phyloP scores from a whole-genome alignment of 2,888 invertebrate genomes.

The Chrysodeixis includens region DNA sequence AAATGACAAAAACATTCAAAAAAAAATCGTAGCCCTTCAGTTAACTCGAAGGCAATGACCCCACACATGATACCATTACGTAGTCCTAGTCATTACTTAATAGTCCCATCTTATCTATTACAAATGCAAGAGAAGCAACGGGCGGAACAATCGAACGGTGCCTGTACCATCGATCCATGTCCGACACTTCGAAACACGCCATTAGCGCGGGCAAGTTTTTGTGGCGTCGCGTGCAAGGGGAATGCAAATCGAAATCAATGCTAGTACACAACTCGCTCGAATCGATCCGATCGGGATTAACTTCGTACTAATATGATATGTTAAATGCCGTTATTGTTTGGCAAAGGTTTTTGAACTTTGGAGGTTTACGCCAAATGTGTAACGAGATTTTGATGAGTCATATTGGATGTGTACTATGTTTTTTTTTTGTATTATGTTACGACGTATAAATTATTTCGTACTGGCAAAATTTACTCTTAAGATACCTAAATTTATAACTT shows the following conservation, averaged over 20 bases:
- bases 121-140: slow-evolving; percentile 57
- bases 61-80: not conserved
- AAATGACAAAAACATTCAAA: too few relatives aligned
- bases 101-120: slow-evolving; percentile 44
- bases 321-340: slow-evolving; percentile 2
- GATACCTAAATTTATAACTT: too few relatives aligned
- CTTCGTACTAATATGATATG: slow-evolving; percentile 22
- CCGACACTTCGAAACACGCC: slow-evolving; percentile 60
- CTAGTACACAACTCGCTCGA: slow-evolving; percentile 14
- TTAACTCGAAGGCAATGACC: not conserved
- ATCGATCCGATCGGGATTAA: slow-evolving; percentile 33
- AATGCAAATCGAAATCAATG: slow-evolving; percentile 35
- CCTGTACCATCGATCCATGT: slow-evolving; percentile 67
- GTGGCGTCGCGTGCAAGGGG: slow-evolving; percentile 49
- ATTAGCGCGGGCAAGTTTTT: slow-evolving; percentile 53
- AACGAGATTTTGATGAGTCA: not conserved
- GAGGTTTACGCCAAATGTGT: not conserved
- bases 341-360: slow-evolving; percentile 1
- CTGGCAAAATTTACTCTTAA: too few relatives aligned
- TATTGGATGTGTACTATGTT: not conserved
- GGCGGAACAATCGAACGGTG: slow-evolving; percentile 70
- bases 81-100: slow-evolving; percentile 22
- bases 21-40: not conserved
- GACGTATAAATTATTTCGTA: too few relatives aligned
- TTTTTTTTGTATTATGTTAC: too few relatives aligned